Evolutionary conservation across 2,888 invertebrate genomes (phyloP), one percentile per base, ranked within the genome.

Genomic region (Boloria euphrosyne): DNA sequence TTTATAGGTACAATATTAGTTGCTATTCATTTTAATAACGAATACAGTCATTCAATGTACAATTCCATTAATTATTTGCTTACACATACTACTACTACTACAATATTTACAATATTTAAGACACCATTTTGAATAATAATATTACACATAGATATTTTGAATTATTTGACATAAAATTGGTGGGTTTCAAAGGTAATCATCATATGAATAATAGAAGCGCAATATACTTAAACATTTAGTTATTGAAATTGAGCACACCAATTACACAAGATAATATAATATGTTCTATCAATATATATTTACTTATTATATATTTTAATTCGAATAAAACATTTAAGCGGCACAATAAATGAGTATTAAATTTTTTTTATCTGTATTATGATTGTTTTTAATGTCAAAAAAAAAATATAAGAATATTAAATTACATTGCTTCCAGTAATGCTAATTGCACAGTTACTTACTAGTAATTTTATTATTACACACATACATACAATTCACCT

Each of bases 41-140:
- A 13, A 51, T 22, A 64, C 57, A 64, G 51, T 58, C 49, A 64
- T 22, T 18, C 47, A 49, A 14, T 49, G 18, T 16, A 16, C 27
- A 59, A 59, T 31, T 59, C 16, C 13, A 31, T 13, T 47, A 13
- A 46, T 49, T 59, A 38, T 38, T 31, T 31, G 38, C 53, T 38
- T 65, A 54, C 38, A 54, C 18, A 49, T 59, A 38, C 31, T 10
- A 38, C 31, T 38, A 38, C 31, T 38, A 38, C 31, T 10, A 38
- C 38, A 59, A 65, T 60, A 65, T 65, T 60, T 65, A 65, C 60
- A 65, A 65, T 47, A 65, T 59, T 52, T 59, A 59, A 60, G 65
- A 65, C 65, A 65, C 59, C 59, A 60, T 54, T 60, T 65, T 49
- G 18, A 51, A 31, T 65, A 38, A 46, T n/a, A 18, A 38, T 46